These are phyloP conservation scores for Caenorhabditis doughertyi DNA, from an alignment of 2,888 invertebrate species.

Conservation along the genomic window DNA sequence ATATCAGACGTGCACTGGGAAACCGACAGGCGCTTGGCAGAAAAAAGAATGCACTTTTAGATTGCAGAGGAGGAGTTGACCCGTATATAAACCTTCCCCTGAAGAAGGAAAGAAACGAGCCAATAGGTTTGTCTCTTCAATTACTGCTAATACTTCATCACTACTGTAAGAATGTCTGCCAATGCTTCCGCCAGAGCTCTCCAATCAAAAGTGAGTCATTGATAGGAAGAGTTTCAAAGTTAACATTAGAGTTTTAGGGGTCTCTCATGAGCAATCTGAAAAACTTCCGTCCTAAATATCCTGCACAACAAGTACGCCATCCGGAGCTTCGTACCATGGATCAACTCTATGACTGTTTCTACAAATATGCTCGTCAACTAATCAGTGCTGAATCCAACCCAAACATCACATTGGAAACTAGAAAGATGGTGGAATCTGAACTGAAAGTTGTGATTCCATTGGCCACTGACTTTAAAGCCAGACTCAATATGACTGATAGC, in stretches of 20 bases:
- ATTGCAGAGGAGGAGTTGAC: slow-evolving; percentile 37
- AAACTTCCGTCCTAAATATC: slow-evolving; percentile 11
- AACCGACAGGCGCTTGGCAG: slow-evolving; percentile 40
- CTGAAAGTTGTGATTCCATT: slow-evolving; percentile 57
- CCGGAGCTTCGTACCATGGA: slow-evolving; percentile 54
- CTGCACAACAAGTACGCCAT: slow-evolving; percentile 15
- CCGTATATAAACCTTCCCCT: slow-evolving; percentile 31
- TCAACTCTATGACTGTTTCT: slow-evolving; percentile 55
- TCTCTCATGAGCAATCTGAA: slow-evolving; percentile 36
- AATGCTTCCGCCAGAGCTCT: slow-evolving; percentile 40
- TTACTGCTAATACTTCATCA: neutral
- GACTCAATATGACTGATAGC: slow-evolving; percentile 48
- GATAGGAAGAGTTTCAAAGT: neutral
- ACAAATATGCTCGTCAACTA: slow-evolving; percentile 54
- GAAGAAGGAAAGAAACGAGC: slow-evolving; percentile 16
- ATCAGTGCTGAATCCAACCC: slow-evolving; percentile 12
- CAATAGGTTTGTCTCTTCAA: neutral
- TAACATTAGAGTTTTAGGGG: slow-evolving; percentile 5
- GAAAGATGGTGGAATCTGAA: slow-evolving; percentile 32
- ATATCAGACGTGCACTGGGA: slow-evolving; percentile 48
- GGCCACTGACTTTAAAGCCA: slow-evolving; percentile 40
- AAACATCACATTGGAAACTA: slow-evolving; percentile 24
- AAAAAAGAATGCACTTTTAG: slow-evolving; percentile 61
- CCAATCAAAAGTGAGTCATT: slow-evolving; percentile 32
- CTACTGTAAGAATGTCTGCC: slow-evolving; percentile 20